Evolutionary conservation across 2,888 invertebrate genomes (phyloP), one percentile per base, ranked within the genome.

Genomic region (Drosophila sordidapex): DNA sequence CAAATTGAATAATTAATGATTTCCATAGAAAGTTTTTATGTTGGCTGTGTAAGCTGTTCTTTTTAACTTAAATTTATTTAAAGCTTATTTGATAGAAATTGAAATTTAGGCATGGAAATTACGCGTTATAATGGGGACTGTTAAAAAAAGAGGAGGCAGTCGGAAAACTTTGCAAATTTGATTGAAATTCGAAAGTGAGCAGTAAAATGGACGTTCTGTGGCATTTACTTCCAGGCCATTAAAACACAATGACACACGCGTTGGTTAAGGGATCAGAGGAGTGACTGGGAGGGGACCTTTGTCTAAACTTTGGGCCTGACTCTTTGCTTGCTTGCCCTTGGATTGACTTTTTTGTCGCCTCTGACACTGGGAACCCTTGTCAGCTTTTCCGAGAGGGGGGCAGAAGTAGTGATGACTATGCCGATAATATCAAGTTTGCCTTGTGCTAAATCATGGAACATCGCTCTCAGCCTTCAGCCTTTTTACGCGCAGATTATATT

Each of bases 321-420:
- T 46, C 46, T 58, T 70, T 62, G 79, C 62, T 60, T 75, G 64
- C 56, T 61, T 70, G 76, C 58, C 83, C 72, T 58, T 62, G 66
- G 62, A 65, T 70, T 77, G 70, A 60, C 77, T 76, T 81, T 72
- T 71, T 79, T 76, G 76, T 73, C 76, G 70, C 70, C 70, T 65
- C 53, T 74, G 76, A 79, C 76, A 79, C 58, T 69, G 62, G 62
- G 74, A 79, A 81, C 83, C 83, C 76, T 68, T 83, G 80, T 79
- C 83, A 79, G 73, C 51, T 60, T 35, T 31, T 70, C 11, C 18
- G 10, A 10, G 21, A 25, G 27, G 36, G 27, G 27, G 33, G 15
- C 11, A 27, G 57, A 40, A 31, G 63, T 43, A 46, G 52, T 48
- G 73, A 70, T 70, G 71, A 68, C 35, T 65, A 33, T 51, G 67